Percentiles rank a stretch among this genome's conserved stretches.
phyloP scores from a whole-genome alignment of 2,888 invertebrate species.

The Neria commutata region DNA sequence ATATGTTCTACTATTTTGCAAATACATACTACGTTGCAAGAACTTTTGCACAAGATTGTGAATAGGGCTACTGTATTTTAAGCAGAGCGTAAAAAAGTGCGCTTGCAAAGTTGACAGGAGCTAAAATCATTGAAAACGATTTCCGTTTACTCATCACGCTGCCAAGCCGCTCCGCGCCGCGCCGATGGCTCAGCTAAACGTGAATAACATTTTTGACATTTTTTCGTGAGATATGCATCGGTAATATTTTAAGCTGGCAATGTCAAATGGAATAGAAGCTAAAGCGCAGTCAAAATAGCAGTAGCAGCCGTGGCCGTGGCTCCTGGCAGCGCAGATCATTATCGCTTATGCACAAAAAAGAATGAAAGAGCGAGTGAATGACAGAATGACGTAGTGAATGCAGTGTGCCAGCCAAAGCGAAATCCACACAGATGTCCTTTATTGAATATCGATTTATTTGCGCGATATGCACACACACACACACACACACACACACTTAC shows the following conservation, averaged over 20 bases:
- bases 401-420: background rate
- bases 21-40: too few species aligned
- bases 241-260: slow-evolving; percentile 16
- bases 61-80: too few species aligned
- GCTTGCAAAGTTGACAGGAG: too few species aligned
- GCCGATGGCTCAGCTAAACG: too few species aligned
- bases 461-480: slow-evolving; percentile 40
- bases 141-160: too few species aligned
- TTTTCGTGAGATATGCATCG: slow-evolving; percentile 48
- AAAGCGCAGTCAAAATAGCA: background rate
- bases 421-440: slow-evolving; percentile 56
- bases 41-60: too few species aligned
- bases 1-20: too few species aligned
- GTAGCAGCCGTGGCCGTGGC: background rate
- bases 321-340: slow-evolving; percentile 5
- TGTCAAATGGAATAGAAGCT: background rate
- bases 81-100: too few species aligned
- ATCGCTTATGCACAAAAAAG: too few species aligned
- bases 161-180: too few species aligned
- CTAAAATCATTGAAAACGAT: too few species aligned
- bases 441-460: slow-evolving; percentile 58
- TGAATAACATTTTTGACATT: slow-evolving; percentile 41
- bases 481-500: slow-evolving; percentile 48
- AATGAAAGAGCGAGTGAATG: background rate
- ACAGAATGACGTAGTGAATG: background rate